Evolutionary conservation across 2,113 vertebrate genomes (phyloP).

Genomic region (Sceloporus undulatus): DNA sequence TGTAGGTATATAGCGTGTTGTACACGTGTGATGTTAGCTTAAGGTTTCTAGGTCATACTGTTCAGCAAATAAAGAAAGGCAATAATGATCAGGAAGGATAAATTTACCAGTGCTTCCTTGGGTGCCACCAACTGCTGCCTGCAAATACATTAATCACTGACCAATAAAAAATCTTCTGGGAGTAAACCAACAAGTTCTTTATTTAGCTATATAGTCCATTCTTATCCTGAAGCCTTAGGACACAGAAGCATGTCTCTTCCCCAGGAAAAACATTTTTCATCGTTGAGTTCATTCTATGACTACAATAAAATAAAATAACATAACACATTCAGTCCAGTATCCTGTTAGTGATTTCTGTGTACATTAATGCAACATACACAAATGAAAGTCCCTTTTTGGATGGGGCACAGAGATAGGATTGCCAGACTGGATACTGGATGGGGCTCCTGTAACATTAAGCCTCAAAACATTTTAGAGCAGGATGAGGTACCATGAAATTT

Average conservation of each 20-base stretch:
- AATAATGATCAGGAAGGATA: constrained; percentile 41
- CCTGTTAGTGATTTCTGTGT: no score
- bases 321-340: no score
- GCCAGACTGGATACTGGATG: neutral
- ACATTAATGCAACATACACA: no score
- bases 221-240: neutral
- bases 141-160: neutral
- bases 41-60: constrained; percentile 50
- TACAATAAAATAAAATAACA: neutral
- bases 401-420: neutral
- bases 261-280: neutral
- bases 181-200: neutral
- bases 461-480: no score
- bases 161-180: constrained; percentile 8
- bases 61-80: constrained; percentile 43
- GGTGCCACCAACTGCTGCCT: constrained; percentile 28
- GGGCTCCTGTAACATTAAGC: no score
- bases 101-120: constrained; percentile 49
- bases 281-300: neutral
- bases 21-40: constrained; percentile 10
- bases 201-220: neutral
- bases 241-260: neutral
- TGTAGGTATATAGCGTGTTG: neutral
- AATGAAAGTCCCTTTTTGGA: no score
- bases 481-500: no score